phyloP scores from a whole-genome alignment of 2,888 invertebrate species.

The Luperina testacea region DNA sequence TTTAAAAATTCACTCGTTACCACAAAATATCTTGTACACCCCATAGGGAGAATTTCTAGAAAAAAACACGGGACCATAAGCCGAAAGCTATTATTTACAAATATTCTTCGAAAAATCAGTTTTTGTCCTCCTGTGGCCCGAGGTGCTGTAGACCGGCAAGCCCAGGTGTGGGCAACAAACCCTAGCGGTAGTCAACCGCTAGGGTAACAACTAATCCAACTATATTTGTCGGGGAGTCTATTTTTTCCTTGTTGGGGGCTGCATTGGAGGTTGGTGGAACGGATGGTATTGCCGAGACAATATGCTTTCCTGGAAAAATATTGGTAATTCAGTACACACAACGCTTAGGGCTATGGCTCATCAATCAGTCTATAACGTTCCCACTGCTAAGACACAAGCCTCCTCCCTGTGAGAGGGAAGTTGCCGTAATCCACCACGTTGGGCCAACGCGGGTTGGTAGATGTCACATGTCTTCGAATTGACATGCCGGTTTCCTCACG shows the following conservation, averaged over 20 bases:
- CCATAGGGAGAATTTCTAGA: conserved; percentile 55
- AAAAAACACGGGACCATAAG: conserved; percentile 57
- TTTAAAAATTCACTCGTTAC: conserved; percentile 65
- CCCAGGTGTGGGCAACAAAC: conserved; percentile 71
- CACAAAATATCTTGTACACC: conserved; percentile 59
- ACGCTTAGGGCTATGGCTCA: not conserved
- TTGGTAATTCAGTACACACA: not conserved
- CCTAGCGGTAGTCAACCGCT: conserved; percentile 79
- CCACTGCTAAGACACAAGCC: too few species aligned
- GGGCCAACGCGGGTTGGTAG: too few species aligned
- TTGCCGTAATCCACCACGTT: too few species aligned
- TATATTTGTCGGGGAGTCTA: conserved; percentile 65
- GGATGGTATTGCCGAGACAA: conserved; percentile 85
- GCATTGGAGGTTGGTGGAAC: conserved; percentile 86
- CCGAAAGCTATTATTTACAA: conserved; percentile 71
- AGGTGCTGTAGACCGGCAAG: conserved; percentile 64
- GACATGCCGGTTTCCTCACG: too few species aligned
- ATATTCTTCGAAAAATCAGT: conserved; percentile 77
- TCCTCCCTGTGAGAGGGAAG: too few species aligned
- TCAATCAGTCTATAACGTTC: too few species aligned
- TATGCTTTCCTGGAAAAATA: conserved; percentile 81
- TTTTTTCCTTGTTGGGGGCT: conserved; percentile 81
- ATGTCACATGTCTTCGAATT: too few species aligned
- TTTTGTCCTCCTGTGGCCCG: conserved; percentile 65
- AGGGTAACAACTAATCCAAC: conserved; percentile 76